phyloP scores from a whole-genome alignment of 2,888 invertebrate genomes.

The Lottia scabra region DNA sequence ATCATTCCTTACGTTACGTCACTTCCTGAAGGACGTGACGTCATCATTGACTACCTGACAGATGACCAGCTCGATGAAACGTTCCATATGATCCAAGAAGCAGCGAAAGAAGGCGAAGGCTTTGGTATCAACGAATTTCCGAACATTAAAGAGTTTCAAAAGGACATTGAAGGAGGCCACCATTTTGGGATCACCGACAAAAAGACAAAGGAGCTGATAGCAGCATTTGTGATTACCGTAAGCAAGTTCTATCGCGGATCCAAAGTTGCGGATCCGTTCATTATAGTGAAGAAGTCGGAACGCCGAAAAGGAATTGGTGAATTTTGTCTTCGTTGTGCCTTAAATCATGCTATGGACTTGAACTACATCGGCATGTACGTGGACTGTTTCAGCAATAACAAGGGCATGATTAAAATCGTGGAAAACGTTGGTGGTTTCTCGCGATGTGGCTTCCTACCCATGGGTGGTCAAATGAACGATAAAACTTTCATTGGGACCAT shows the following conservation, averaged over 20 bases:
- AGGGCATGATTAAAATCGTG: conserved; percentile 39
- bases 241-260: conserved; percentile 44
- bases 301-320: conserved; percentile 38
- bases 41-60: conserved; percentile 35
- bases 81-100: conserved; percentile 34
- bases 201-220: conserved; percentile 33
- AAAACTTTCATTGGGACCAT: conserved; percentile 35
- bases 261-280: conserved; percentile 31
- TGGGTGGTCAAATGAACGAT: conserved; percentile 42
- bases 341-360: conserved; percentile 38
- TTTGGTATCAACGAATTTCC: conserved; percentile 42
- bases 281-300: conserved; percentile 30
- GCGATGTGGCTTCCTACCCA: conserved; percentile 44
- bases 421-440: conserved; percentile 38
- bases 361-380: conserved; percentile 46
- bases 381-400: conserved; percentile 47
- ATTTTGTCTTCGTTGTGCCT: conserved; percentile 36
- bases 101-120: conserved; percentile 35
- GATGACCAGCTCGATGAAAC: conserved; percentile 37
- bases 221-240: conserved; percentile 34
- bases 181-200: conserved; percentile 30
- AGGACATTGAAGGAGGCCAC: conserved; percentile 33
- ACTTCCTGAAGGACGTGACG: conserved; percentile 33
- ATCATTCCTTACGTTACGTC: conserved; percentile 14
- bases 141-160: conserved; percentile 37